Percentiles rank a stretch among this genome's conserved stretches.
These are phyloP conservation scores for Helicoverpa zea DNA, from an alignment of 1,140 invertebrate genomes.

Conservation along the genomic window DNA sequence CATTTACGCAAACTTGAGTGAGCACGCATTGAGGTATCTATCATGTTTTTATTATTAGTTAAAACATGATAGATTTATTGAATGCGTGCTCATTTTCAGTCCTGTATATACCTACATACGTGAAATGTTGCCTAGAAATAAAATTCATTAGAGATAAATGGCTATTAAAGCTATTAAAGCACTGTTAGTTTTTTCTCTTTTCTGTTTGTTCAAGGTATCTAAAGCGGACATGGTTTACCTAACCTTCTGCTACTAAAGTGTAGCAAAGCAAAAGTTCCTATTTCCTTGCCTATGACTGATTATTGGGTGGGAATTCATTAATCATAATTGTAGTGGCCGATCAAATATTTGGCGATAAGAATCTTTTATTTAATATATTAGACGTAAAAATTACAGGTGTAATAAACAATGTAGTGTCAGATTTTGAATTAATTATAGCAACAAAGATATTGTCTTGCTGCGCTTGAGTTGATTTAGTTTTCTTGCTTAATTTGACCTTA, in stretches of 20 bases:
- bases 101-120: too few relatives aligned
- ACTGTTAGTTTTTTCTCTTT: too few relatives aligned
- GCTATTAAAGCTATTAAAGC: too few relatives aligned
- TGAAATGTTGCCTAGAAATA: too few relatives aligned
- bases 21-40: too few relatives aligned
- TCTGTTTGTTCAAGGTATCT: neutral
- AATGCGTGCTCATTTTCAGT: too few relatives aligned
- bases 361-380: constrained; percentile 47
- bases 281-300: constrained; percentile 47
- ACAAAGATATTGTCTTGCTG: constrained; percentile 10
- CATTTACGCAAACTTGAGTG: too few relatives aligned
- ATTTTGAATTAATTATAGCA: constrained; percentile 36
- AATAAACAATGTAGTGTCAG: constrained; percentile 21
- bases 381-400: constrained; percentile 38
- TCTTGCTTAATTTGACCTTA: constrained; percentile 24
- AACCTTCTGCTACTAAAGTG: neutral
- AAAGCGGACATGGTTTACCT: neutral
- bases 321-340: constrained; percentile 42
- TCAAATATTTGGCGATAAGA: constrained; percentile 45
- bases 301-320: constrained; percentile 43
- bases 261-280: constrained; percentile 1
- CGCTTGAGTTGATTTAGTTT: neutral
- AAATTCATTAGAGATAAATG: too few relatives aligned
- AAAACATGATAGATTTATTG: too few relatives aligned
- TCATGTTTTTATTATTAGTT: too few relatives aligned